Percentiles rank a stretch among this genome's conserved stretches.
Evolutionary conservation across 2,888 invertebrate species (phyloP).

Genomic region (Chymomyza procnemis): DNA sequence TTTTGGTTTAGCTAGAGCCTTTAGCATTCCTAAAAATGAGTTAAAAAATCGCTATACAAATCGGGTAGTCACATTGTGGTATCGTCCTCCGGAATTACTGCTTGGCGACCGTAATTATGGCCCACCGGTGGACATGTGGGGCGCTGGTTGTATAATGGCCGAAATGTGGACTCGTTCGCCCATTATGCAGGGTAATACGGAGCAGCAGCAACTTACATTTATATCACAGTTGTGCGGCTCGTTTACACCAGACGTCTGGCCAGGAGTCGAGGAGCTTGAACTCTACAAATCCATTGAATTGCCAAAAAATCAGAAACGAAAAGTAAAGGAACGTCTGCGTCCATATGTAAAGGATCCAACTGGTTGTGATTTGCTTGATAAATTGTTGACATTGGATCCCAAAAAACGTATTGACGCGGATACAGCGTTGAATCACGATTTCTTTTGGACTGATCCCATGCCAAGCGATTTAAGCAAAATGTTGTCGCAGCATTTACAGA

Average conservation of each 20-base stretch:
- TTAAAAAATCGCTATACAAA: constrained; percentile 96
- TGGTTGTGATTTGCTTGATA: constrained; percentile 95
- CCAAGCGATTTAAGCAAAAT: constrained; percentile 94
- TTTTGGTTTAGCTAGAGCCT: constrained; percentile 97
- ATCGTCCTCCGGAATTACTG: constrained; percentile 83
- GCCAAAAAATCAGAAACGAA: constrained; percentile 90
- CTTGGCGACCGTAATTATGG: constrained; percentile 94
- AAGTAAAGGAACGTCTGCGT: constrained; percentile 90
- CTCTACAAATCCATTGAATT: constrained; percentile 92
- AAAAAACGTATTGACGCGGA: constrained; percentile 92
- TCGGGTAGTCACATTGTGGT: constrained; percentile 98
- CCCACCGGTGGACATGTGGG: constrained; percentile 97
- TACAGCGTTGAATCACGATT: constrained; percentile 96
- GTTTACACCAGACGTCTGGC: constrained; percentile 94
- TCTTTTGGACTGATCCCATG: constrained; percentile 99
- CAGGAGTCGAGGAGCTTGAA: constrained; percentile 93
- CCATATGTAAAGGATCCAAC: constrained; percentile 94
- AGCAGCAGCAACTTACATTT: constrained; percentile 95
- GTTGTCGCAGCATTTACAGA: constrained; percentile 92
- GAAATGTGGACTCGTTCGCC: constrained; percentile 99
- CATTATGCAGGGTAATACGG: constrained; percentile 97
- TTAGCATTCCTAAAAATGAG: constrained; percentile 91
- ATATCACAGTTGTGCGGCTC: constrained; percentile 98
- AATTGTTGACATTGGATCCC: constrained; percentile 94
- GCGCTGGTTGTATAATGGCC: constrained; percentile 99